Evolutionary conservation across 2,888 invertebrate genomes (phyloP), one percentile per base, ranked within the genome.

Genomic region (Lasius fuliginosus): DNA sequence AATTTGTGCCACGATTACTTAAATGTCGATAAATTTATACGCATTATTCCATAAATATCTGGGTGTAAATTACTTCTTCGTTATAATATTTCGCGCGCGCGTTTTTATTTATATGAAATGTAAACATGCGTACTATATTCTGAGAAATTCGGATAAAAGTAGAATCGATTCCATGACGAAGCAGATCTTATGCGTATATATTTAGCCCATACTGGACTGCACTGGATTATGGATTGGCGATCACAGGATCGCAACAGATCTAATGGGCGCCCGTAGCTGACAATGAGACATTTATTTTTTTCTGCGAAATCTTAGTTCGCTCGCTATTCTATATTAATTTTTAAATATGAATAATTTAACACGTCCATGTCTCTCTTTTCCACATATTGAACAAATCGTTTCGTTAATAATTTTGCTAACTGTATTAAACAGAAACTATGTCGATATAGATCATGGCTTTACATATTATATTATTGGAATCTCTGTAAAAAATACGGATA

Each of bases 101-200:
- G 4, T 42, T 62, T 74, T 30, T 30, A 42, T 3, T 74, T 18
- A 42, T 62, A 60, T 62, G 40, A 71, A 53, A 46, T 46, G 11
- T 53, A 33, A 56, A 56, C 3, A 18, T 36, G 40, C 42, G 33
- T 36, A 36, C n/a, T 62, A 40, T 40, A n/a, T 60, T 73, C 8
- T 18, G 4, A 62, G 40, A 8, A 42, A 42, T 74, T 74, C 40
- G 3, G 62, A 33, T 15, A 30, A 46, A 65, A 30, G 3, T 65
- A 33, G 49, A 49, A 73, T 60, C 36, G 62, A 73, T 71, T 71
- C 11, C 71, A 53, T 58, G 73, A 73, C 60, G 36, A 73, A 40
- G 40, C 62, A 58, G 18, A 49, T 23, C 27, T 0, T 36, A 36
- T 36, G 23, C 23, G 36, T 18, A 9, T 58, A 36, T 36, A 58